Evolutionary conservation across 2,113 vertebrate genomes (phyloP).

Genomic region (Gallinago jamesoni): DNA sequence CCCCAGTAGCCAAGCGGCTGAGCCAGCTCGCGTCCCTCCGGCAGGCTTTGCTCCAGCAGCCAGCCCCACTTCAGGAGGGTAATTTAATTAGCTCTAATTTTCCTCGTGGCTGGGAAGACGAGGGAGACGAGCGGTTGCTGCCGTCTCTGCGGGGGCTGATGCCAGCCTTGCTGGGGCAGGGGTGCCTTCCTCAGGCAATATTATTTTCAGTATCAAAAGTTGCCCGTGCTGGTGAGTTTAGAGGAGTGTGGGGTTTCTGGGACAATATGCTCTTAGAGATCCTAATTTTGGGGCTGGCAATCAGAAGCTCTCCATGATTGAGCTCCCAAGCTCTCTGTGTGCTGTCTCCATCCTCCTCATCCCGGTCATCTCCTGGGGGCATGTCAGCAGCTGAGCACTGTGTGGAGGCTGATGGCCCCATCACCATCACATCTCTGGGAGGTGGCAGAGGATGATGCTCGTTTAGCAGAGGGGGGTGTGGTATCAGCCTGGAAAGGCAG

Average conservation of each 20-base stretch:
- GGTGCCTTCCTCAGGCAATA: background rate
- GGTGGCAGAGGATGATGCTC: background rate
- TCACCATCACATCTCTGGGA: background rate
- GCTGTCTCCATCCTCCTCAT: background rate
- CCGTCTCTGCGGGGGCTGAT: background rate
- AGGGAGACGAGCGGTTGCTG: fast-evolving
- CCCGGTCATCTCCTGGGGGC: background rate
- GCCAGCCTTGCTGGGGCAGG: background rate
- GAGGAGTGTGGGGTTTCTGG: background rate
- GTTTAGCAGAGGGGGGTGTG: background rate
- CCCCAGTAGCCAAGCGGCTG: background rate
- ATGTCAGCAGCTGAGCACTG: fast-evolving
- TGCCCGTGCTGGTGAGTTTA: background rate
- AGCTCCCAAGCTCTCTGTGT: background rate
- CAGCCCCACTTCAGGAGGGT: background rate
- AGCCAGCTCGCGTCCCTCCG: fast-evolving
- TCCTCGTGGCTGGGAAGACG: fast-evolving
- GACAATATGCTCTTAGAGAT: background rate
- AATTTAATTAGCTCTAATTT: background rate
- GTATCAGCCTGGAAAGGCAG: background rate
- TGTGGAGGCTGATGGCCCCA: background rate
- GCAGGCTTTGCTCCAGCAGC: background rate
- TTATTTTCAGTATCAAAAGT: background rate
- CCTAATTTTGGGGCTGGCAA: background rate
- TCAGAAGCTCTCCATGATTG: background rate